Evolutionary conservation across 2,888 invertebrate genomes (phyloP).

Genomic region (Laspeyria flexula): DNA sequence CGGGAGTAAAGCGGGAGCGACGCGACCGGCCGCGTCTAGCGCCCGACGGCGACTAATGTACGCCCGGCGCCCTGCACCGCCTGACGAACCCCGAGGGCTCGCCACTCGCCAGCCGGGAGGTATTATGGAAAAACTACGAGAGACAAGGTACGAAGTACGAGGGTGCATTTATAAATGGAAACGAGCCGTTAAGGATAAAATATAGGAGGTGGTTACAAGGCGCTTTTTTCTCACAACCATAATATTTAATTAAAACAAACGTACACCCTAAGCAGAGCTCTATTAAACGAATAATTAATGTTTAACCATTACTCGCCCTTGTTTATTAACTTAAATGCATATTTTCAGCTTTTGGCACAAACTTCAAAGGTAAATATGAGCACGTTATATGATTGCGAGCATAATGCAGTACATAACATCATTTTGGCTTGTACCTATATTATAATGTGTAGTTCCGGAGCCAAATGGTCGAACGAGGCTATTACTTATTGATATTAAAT

Average conservation of each 20-base stretch:
- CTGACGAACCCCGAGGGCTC: conserved; percentile 6
- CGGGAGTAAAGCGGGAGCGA: conserved; percentile 26
- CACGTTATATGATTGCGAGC: neutral
- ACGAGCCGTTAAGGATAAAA: conserved; percentile 32
- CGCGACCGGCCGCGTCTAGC: conserved; percentile 54
- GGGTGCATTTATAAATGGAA: conserved; percentile 32
- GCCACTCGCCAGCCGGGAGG: conserved; percentile 5
- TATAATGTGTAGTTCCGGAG: conserved; percentile 1
- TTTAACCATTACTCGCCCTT: conserved; percentile 18
- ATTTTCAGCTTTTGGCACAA: conserved; percentile 12
- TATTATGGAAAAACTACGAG: conserved; percentile 34
- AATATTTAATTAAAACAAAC: conserved; percentile 43
- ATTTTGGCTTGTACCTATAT: neutral
- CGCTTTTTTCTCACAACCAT: conserved; percentile 30
- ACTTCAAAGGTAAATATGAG: neutral
- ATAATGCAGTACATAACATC: neutral
- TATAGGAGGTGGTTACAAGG: conserved; percentile 26
- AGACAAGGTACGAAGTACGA: conserved; percentile 30
- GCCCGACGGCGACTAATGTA: conserved; percentile 50
- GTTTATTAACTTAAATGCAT: conserved; percentile 18
- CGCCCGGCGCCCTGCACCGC: conserved; percentile 2
- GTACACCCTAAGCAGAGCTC: conserved; percentile 19
- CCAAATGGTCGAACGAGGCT: conserved; percentile 1
- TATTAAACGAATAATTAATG: conserved; percentile 29
- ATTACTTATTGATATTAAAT: neutral